Conservation (phyloP, 2,797 vertebrate species). For the Labeo calbasu region DNA sequence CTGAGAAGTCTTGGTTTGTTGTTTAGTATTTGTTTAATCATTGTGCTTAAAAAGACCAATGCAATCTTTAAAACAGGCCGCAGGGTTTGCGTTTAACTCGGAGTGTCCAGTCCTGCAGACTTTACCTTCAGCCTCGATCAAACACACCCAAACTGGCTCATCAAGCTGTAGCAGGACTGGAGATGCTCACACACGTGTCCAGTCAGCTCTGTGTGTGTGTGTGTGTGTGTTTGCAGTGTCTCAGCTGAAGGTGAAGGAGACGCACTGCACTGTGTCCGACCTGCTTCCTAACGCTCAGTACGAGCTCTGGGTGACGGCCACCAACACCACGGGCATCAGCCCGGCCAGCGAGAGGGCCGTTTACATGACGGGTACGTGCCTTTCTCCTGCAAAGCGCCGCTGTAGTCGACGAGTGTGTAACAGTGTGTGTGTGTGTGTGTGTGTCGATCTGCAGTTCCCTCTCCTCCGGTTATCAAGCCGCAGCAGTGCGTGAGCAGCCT, state of each 20-base stretch:
- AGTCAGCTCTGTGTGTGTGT: slow-evolving; percentile 14
- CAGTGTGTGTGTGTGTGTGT: slow-evolving; percentile 35
- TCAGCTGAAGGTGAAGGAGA: slow-evolving; percentile 87
- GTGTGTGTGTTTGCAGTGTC: slow-evolving; percentile 73
- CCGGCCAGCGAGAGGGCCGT: slow-evolving; percentile 89
- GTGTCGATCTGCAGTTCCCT: slow-evolving; percentile 80
- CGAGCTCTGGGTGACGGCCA: slow-evolving; percentile 93
- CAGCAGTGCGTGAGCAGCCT: slow-evolving; percentile 84
- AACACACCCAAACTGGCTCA: neutral
- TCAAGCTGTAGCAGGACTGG: no score
- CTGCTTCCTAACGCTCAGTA: slow-evolving; percentile 91
- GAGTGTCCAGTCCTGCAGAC: neutral
- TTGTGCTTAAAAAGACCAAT: neutral
- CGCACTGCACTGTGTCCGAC: slow-evolving; percentile 86
- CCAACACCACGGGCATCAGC: slow-evolving; percentile 89
- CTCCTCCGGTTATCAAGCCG: slow-evolving; percentile 85
- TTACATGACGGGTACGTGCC: slow-evolving; percentile 78
- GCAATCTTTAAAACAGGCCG: neutral
- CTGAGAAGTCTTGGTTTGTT: neutral
- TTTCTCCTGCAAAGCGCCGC: neutral
- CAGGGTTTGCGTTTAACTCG: neutral
- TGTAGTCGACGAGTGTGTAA: neutral
- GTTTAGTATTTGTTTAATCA: neutral
- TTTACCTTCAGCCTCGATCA: neutral
- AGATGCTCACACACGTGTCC: neutral